These are phyloP conservation scores for Plebejus argus DNA, from an alignment of 2,888 invertebrate species.

Conservation along the genomic window DNA sequence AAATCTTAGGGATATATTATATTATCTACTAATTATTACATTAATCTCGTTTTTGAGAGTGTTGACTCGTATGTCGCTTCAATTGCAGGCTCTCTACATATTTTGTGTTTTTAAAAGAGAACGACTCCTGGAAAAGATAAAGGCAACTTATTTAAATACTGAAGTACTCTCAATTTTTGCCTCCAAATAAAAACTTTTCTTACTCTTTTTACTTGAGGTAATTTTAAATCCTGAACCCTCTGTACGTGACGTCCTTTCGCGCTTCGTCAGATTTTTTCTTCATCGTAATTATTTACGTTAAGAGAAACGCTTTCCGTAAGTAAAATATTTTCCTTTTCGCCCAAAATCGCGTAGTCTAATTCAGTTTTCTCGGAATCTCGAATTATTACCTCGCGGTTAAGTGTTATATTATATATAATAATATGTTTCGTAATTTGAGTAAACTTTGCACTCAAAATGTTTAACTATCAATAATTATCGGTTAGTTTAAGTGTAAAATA, in stretches of 20 bases:
- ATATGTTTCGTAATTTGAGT: not conserved
- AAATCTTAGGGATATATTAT: no score
- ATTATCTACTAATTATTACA: no score
- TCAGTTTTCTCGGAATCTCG: conserved; percentile 16
- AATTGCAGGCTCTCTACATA: no score
- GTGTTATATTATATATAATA: not conserved
- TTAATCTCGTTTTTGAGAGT: no score
- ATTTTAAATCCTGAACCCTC: conserved; percentile 20
- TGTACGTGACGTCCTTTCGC: not conserved
- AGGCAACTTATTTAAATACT: not conserved
- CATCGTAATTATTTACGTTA: conserved; percentile 37
- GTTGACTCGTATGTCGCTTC: no score
- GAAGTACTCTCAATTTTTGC: not conserved
- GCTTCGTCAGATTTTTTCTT: conserved; percentile 33
- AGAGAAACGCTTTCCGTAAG: conserved; percentile 37
- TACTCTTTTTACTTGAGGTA: not conserved
- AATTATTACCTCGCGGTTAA: not conserved
- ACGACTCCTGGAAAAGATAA: no score
- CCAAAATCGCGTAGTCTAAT: conserved; percentile 1
- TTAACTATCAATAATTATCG: no score
- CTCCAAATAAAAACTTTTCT: not conserved
- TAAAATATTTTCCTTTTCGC: conserved; percentile 30
- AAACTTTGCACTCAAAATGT: not conserved
- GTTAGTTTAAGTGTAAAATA: no score
- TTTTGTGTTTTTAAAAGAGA: no score